Evolutionary conservation across 2,113 vertebrate species (phyloP), one percentile per base, ranked within the genome.

Genomic region (Strix aluco): DNA sequence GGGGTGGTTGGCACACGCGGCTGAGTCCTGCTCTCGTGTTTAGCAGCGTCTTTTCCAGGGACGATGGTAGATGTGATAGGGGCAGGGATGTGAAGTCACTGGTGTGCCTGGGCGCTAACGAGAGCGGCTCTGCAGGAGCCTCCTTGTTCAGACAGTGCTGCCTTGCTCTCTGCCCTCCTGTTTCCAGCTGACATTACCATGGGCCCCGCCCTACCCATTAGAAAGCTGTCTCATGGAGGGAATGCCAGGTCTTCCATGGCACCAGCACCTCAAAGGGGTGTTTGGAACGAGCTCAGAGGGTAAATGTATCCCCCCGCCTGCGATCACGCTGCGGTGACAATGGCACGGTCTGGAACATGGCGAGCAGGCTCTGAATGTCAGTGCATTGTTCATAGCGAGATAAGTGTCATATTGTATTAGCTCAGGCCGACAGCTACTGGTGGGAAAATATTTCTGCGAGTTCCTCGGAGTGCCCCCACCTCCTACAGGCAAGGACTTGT

Each of bases 361-460:
- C 14, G 62, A 94, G 86, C 78, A 67, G 94, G 95, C 96, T 88
- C 86, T 94, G 95, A 92, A 91, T 89, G 94, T 96, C 96, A 89
- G 88, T 2, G 23, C 91, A 54, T 89, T 96, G 96, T 93, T 91
- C 80, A 0, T 6, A 11, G 91, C 3, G 69, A 89, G 96, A 58
- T 83, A 8, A 12, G 59, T 94, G 96, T 97, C 96, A 90, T 88
- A 69, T 95, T n/a, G 57, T 94, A 95, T 95, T 95, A 94, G 95
- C 94, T 96, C 95, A 92, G 94, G 42, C 92, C 61, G 40, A 40
- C 86, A 88, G 95, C 92, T 75, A 94, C 96, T 3, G 15, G 94
- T 96, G 94, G 95, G 96, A 95, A 96, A 95, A 72, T 88, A 84
- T 75, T 95, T 93, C 82, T 81, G 75, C 0, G 21, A 86, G 80